Evolutionary conservation across 2,113 vertebrate genomes (phyloP).

Genomic region (Oreochromis niloticus): DNA sequence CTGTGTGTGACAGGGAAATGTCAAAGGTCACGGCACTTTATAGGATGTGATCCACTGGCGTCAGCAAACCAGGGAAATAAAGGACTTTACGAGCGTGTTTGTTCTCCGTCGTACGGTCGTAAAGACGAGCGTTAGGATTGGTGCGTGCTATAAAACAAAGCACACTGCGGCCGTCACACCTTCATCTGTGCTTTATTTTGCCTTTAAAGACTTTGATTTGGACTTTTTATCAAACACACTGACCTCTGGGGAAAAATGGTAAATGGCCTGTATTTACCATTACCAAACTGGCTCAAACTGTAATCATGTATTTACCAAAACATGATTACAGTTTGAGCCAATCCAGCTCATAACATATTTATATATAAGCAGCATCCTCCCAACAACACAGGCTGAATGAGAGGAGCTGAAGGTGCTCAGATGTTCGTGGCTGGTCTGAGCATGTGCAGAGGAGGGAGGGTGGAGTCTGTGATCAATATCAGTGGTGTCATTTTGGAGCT

Average conservation of each 20-base stretch:
- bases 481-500: background rate
- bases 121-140: background rate
- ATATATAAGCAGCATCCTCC: accelerated
- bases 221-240: background rate
- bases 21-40: background rate
- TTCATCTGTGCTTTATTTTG: background rate
- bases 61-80: background rate
- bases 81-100: accelerated
- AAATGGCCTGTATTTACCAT: no score
- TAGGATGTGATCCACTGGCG: background rate
- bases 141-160: background rate
- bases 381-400: background rate
- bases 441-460: background rate
- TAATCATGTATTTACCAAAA: background rate
- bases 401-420: background rate
- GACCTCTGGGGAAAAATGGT: background rate
- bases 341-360: background rate
- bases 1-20: background rate
- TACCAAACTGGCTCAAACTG: no score
- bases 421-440: background rate
- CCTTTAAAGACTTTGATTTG: background rate
- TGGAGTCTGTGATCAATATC: background rate
- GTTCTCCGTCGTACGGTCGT: background rate
- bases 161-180: background rate
- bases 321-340: background rate